Conservation (phyloP, 1,140 invertebrate species). For the Popillia japonica region DNA sequence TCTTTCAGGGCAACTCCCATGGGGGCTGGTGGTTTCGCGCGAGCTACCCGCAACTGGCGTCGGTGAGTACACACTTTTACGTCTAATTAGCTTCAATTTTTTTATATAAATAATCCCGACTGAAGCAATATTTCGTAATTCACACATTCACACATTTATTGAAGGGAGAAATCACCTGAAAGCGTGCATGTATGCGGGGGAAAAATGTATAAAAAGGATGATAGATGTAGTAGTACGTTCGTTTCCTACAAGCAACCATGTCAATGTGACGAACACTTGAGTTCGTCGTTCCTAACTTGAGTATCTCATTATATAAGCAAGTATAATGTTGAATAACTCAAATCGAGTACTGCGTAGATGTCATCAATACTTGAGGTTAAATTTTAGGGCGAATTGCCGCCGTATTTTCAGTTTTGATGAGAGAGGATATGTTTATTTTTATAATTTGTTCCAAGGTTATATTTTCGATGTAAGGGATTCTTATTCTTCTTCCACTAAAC, state of each 20-base stretch:
- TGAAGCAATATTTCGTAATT: too few species aligned
- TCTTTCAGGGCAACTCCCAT: too few species aligned
- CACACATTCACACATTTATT: too few species aligned
- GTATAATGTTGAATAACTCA: conserved; percentile 40
- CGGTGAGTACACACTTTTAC: too few species aligned
- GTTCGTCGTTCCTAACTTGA: conserved; percentile 40
- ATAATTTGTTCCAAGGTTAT: neutral
- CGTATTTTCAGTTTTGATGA: neutral
- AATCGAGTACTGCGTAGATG: conserved; percentile 41
- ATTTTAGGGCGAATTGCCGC: conserved; percentile 30
- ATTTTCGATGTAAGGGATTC: neutral
- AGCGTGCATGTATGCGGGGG: neutral
- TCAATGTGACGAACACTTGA: conserved; percentile 44
- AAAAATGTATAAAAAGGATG: conserved; percentile 6
- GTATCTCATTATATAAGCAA: conserved; percentile 45
- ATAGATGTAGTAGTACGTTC: neutral
- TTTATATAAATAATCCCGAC: too few species aligned
- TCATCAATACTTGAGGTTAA: conserved; percentile 40
- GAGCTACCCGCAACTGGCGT: too few species aligned
- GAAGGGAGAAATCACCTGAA: neutral
- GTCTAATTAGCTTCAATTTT: too few species aligned
- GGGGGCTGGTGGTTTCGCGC: too few species aligned
- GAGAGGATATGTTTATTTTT: neutral
- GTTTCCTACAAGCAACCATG: conserved; percentile 37
- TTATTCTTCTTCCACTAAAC: neutral